Percentiles rank a stretch among this genome's conserved stretches.
These are phyloP conservation scores for Zaprionus capensis DNA, from an alignment of 1,140 invertebrate genomes.

Conservation along the genomic window DNA sequence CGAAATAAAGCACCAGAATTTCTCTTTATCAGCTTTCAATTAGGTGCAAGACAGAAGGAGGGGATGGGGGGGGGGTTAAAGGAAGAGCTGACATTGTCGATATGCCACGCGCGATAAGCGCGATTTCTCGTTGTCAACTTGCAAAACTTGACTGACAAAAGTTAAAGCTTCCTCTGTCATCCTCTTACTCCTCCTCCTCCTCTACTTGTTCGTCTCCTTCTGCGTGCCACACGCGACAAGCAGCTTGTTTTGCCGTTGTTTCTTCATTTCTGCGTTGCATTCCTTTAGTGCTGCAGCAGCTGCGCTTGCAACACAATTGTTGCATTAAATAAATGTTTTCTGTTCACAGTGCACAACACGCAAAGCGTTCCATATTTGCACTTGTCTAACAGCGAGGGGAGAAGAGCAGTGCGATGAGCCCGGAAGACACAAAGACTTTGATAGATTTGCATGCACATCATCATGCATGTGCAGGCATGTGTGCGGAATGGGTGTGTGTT, in stretches of 20 bases:
- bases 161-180: not conserved
- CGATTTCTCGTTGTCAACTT: constrained; percentile 29
- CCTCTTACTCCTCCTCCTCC: not conserved
- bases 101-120: constrained; percentile 51
- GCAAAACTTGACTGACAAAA: constrained; percentile 32
- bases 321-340: constrained; percentile 78
- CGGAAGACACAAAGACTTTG: constrained; percentile 67
- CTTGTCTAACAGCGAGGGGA: constrained; percentile 20
- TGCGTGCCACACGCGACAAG: constrained; percentile 8
- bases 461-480: constrained; percentile 30
- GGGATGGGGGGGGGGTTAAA: not conserved
- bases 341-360: constrained; percentile 24
- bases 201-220: not conserved
- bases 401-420: constrained; percentile 16
- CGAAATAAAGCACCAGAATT: constrained; percentile 20
- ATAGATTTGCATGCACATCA: constrained; percentile 67
- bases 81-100: constrained; percentile 53
- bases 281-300: constrained; percentile 32
- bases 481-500: constrained; percentile 11
- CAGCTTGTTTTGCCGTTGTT: constrained; percentile 27
- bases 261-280: constrained; percentile 26
- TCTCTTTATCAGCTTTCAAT: constrained; percentile 47
- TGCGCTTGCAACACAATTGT: constrained; percentile 76
- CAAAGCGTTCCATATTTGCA: constrained; percentile 23
- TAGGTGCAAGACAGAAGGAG: not conserved